Evolutionary conservation across 1,140 invertebrate genomes (phyloP), one percentile per base, ranked within the genome.

Genomic region (Anoplolepis gracilipes): DNA sequence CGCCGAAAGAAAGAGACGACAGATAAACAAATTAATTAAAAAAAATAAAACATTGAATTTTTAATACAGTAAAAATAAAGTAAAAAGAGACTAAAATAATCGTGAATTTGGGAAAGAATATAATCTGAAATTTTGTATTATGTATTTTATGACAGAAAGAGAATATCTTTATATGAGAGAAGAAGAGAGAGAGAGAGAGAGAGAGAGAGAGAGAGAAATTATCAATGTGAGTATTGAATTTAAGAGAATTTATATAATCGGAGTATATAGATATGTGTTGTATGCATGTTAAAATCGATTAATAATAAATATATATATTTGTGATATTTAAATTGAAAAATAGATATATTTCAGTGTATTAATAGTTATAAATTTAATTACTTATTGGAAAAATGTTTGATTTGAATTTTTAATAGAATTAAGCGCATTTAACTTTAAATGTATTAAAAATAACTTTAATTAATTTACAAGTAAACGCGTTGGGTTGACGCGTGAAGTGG

Each of bases 401-500:
- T 19, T 67, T 16, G 10, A 75, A 75, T 75, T 75, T 36, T 11
- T 13, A 39, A 49, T 13, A 28, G 33, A 64, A 22, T 30, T 19
- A 19, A 42, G 22, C 28, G 4, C 11, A 65, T 1, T 78, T n/a
- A n/a, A n/a, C n/a, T n/a, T 78, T 1, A 55, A 65, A 22, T 53
- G n/a, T 42, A 28, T 28, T 36, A 13, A 6, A 36, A 55, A 28
- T 30, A 46, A 69, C 16, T 62, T 10, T 25, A 62, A 62, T 76
- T 13, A 28, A 61, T 25, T 25, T 62, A 19, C 46, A 59, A 16
- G 22, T 2, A 55, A 64, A 79, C 57, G n/a, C n/a, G n/a, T n/a
- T n/a, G n/a, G n/a, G 77, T 79, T 73, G 42, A 73, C 55, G 25
- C 36, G 19, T 11, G 33, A 57, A 7, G 36, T 19, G 49, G 22